Percentiles rank a stretch among this genome's conserved stretches.
phyloP scores from a whole-genome alignment of 92 coral and sea anemone species.

The Isaurus tuberculatus region DNA sequence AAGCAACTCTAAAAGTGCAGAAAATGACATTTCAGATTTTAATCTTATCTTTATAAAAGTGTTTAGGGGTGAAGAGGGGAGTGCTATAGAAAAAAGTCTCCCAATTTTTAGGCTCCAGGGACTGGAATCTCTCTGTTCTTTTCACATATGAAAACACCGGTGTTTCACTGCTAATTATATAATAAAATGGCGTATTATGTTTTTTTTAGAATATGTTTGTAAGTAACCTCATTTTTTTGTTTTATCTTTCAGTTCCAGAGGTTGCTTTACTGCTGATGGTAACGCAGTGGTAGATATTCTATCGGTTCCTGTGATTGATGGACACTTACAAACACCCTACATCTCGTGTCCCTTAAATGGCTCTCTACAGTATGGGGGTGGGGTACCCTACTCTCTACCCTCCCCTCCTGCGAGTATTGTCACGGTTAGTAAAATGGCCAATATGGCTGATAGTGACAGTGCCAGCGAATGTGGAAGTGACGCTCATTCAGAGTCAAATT shows the following conservation, averaged over 20 bases:
- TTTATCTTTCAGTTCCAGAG: conserved; percentile 60
- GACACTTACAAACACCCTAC: conserved; percentile 19
- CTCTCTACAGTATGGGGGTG: not conserved
- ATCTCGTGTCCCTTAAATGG: conserved; percentile 47
- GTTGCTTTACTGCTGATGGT: conserved; percentile 83
- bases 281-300: conserved; percentile 69
- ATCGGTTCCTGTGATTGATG: conserved; percentile 53
- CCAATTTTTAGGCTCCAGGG: too few relatives aligned
- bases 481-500: conserved; percentile 51
- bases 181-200: not conserved
- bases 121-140: too few relatives aligned
- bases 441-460: conserved; percentile 81
- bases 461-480: conserved; percentile 91
- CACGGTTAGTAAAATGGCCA: conserved; percentile 50
- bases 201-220: not conserved
- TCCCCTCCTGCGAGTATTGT: conserved; percentile 40
- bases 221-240: not conserved
- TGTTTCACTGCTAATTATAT: too few relatives aligned
- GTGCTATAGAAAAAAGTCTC: too few relatives aligned
- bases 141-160: too few relatives aligned
- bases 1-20: too few relatives aligned
- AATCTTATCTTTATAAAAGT: too few relatives aligned
- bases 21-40: too few relatives aligned
- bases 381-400: conserved; percentile 26
- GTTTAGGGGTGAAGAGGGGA: too few relatives aligned